These are phyloP conservation scores for Lutjanus erythropterus DNA, from an alignment of 2,113 vertebrate genomes.

Conservation along the genomic window DNA sequence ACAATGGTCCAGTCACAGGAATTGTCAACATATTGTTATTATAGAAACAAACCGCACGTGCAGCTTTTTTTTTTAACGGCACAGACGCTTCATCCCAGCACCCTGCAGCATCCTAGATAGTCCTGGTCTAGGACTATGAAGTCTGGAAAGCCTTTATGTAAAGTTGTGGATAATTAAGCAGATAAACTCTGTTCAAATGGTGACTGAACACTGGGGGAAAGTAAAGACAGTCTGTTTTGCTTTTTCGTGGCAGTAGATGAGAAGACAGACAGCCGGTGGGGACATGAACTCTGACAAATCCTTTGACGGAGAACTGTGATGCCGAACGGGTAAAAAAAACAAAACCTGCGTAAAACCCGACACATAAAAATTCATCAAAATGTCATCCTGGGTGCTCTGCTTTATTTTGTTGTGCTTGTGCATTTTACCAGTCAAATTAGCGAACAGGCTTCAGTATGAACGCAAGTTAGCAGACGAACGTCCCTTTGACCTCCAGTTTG, in stretches of 20 bases:
- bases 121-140: too few species aligned
- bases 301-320: background rate
- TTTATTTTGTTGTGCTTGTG: background rate
- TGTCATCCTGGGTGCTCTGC: background rate
- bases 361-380: background rate
- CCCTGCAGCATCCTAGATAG: too few species aligned
- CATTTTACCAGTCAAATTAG: slow-evolving; percentile 1
- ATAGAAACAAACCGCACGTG: too few species aligned
- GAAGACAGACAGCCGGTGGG: background rate
- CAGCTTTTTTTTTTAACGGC: too few species aligned
- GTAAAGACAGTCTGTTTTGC: background rate
- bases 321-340: background rate
- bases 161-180: background rate
- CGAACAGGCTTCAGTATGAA: background rate
- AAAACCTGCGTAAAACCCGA: background rate
- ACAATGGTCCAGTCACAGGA: too few species aligned
- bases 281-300: background rate
- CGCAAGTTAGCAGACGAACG: background rate
- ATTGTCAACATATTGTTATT: too few species aligned
- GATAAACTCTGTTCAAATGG: background rate
- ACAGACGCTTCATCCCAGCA: too few species aligned
- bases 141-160: too few species aligned
- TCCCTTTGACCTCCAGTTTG: slow-evolving; percentile 31
- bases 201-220: background rate
- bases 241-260: background rate